Percentiles rank a stretch among this genome's conserved stretches.
Conservation (phyloP, 2,113 vertebrate genomes). For the Phylloscopus trochilus region DNA sequence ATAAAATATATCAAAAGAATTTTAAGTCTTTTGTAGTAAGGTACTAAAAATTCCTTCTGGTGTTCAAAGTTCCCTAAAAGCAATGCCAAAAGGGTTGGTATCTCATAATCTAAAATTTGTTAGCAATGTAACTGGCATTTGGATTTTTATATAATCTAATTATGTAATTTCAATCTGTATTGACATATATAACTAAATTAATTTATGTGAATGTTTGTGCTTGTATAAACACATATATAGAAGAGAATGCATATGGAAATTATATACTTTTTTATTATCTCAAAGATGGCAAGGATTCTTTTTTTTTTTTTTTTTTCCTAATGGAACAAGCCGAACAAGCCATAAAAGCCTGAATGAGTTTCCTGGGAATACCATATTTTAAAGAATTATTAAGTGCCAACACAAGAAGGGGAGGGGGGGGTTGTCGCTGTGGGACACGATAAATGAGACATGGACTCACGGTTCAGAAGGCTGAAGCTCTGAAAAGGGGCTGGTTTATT, state of each 20-base stretch:
- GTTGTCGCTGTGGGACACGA: too few species aligned
- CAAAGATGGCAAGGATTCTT: not conserved
- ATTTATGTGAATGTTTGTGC: not conserved
- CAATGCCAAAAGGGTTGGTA: not conserved
- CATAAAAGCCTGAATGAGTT: not conserved
- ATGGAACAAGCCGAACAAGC: not conserved
- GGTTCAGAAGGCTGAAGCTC: too few species aligned
- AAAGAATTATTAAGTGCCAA: not conserved
- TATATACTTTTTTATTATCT: not conserved
- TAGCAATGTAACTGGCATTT: not conserved
- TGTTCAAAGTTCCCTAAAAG: not conserved
- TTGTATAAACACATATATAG: not conserved
- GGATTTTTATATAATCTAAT: not conserved
- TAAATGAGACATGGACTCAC: too few species aligned
- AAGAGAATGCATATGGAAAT: not conserved
- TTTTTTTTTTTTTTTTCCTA: not conserved
- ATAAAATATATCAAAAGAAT: not conserved
- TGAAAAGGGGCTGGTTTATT: too few species aligned
- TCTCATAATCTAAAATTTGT: not conserved
- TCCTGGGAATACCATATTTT: not conserved
- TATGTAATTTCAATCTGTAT: not conserved
- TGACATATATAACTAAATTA: not conserved
- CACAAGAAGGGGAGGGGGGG: not conserved
- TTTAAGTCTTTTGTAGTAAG: not conserved
- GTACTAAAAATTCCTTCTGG: not conserved